Percentiles rank a stretch among this genome's conserved stretches.
Conservation (phyloP, 1,140 invertebrate species). For the Drosophila asahinai region DNA sequence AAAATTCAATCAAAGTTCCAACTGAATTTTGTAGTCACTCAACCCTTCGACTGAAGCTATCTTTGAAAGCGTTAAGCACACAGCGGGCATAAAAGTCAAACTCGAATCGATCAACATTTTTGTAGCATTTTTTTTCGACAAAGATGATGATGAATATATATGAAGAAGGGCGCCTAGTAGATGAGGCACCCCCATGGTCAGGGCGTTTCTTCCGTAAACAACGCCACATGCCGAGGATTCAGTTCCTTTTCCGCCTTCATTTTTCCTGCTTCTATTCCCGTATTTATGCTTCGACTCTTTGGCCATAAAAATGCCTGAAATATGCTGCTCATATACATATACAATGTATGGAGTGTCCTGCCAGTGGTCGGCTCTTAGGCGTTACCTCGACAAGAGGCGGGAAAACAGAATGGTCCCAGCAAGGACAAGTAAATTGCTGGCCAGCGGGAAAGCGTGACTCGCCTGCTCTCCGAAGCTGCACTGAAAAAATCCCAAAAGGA, state of each 20-base stretch:
- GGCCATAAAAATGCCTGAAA: conserved; percentile 71
- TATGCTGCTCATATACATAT: conserved; percentile 72
- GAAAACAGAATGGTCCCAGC: conserved; percentile 14
- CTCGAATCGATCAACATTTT: conserved; percentile 68
- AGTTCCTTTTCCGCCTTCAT: background rate
- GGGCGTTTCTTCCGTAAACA: conserved; percentile 62
- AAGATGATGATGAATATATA: conserved; percentile 41
- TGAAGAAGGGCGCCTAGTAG: conserved; percentile 39
- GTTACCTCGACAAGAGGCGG: conserved; percentile 44
- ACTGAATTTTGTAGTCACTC: background rate
- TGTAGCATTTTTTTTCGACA: conserved; percentile 25
- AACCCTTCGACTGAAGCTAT: background rate
- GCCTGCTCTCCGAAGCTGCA: conserved; percentile 27
- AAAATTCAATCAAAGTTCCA: background rate
- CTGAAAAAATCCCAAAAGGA: background rate
- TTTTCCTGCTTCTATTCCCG: conserved; percentile 7
- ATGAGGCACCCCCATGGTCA: conserved; percentile 56
- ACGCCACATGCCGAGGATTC: conserved; percentile 32
- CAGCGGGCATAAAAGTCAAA: conserved; percentile 56
- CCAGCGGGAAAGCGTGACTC: conserved; percentile 39
- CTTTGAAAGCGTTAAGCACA: conserved; percentile 14
- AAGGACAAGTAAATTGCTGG: conserved; percentile 56
- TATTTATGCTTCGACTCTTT: conserved; percentile 24
- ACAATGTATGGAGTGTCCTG: conserved; percentile 34
- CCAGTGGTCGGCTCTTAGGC: conserved; percentile 51